Conservation (phyloP, 2,797 vertebrate genomes). For the Neostethus bicornis region DNA sequence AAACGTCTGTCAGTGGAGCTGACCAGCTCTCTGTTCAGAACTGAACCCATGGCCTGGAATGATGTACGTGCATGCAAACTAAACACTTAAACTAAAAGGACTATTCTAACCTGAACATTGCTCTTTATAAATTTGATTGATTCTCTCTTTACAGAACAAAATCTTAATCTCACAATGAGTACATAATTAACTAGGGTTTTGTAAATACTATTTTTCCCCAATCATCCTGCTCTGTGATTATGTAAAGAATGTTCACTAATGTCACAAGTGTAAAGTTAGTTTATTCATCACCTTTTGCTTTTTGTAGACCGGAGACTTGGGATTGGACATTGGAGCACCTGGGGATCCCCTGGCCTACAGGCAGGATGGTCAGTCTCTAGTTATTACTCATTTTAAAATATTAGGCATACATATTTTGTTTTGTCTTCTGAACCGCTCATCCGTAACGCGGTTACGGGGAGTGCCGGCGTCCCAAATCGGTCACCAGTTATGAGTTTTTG, state of each 20-base stretch:
- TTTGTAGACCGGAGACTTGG: conserved; percentile 91
- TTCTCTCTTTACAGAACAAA: too few species aligned
- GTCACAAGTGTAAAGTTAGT: background rate
- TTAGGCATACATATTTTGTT: too few species aligned
- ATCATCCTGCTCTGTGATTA: too few species aligned
- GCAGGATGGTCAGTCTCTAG: conserved; percentile 88
- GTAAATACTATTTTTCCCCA: background rate
- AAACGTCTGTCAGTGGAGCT: conserved; percentile 96
- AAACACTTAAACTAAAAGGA: background rate
- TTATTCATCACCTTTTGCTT: conserved; percentile 12
- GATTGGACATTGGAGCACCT: conserved; percentile 94
- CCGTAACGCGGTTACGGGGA: too few species aligned
- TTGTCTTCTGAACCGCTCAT: too few species aligned
- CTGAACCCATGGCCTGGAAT: conserved; percentile 98
- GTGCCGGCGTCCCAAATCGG: too few species aligned
- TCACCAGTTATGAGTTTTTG: too few species aligned
- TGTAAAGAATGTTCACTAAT: background rate
- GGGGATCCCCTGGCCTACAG: conserved; percentile 96
- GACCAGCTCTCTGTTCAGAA: conserved; percentile 97
- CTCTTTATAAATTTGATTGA: too few species aligned
- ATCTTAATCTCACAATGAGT: too few species aligned
- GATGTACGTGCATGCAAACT: conserved; percentile 77
- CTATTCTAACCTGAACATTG: too few species aligned
- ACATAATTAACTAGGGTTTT: too few species aligned
- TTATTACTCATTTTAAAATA: too few species aligned